Base-by-base conservation (phyloP, 2,797 vertebrate species). In the Trematomus bernacchii region DNA sequence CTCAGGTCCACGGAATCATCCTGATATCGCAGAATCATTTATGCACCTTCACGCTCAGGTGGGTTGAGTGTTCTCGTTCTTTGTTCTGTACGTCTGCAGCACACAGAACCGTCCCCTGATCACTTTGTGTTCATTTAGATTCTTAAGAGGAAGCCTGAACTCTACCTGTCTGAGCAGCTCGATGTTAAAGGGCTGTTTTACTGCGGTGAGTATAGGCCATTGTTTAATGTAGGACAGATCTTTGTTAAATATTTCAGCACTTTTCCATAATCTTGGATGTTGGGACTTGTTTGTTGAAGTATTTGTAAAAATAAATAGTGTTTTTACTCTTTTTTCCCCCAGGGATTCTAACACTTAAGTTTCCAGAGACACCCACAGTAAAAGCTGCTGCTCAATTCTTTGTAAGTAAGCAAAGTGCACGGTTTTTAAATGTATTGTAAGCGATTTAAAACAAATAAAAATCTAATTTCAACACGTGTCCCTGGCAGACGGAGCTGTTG, bases 1-100 rank as follows among this genome's bases (percentile, higher is more conserved):
- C 91, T 10, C 81, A 99, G 98, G 97, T 92, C 96, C 96, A 84
- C 96, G 97, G 93, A 96, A 99, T 95, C 97, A 99, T 96, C 98
- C 98, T 90, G 98, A 99, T 94, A 97, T 99, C 92, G 98, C 97
- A 90, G 98, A 98, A 95, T 99, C 98, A 76, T 99, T 99, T 92
- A 98, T 99, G 98, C 95, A 97, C 94, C 97, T 99, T 94, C 98
- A 99, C 86, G 95, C 97, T 94, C 98, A 99, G 97, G 98, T 99
- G 91, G 91, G 96, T 95, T 52, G 92, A 18, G 27, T 6, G 2
- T 44, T 47, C 0, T 10, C 11, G 1, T 10, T 15, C 7, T 2
- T 46, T 23, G 51, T 14, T 13, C 5, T 6, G n/a, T 16, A 33
- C 3, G 1, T 53, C 13, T 46, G 10, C 6, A 27, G 48, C 27